Base-by-base conservation (phyloP, 2,113 vertebrate genomes). In the Heterotilapia buettikoferi region DNA sequence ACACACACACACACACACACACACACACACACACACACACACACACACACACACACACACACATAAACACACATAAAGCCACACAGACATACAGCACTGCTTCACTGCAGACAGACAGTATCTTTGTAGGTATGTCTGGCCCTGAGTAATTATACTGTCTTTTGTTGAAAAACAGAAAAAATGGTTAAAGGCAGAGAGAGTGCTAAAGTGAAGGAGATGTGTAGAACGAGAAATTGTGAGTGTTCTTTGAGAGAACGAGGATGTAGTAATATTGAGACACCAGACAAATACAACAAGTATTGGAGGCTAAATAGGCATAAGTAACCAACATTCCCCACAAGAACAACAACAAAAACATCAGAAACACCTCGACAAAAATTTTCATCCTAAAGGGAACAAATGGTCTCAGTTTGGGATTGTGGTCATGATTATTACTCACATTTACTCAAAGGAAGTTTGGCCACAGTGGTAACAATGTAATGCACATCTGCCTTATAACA, bases 61-160 rank as follows among this genome's bases (percentile, higher is more conserved):
- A 26, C 16, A 16, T 0, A 26, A 24, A 29, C 40, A 73, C 68
- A 45, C 9, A 45, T 16, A 43, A 43, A 71, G 36, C 2, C 66
- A 76, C 14, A 76, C 54, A 80, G 33, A 83, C 33, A 78, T 24
- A 71, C 53, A 24, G 45, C 82, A 89, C 68, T 36, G 29, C 83
- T 50, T 31, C 83, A 81, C 78, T 66, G 57, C 84, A 89, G 85
- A 86, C 57, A 90, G 71, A 85, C 71, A 12, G 71, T 76, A 45
- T 31, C 45, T 78, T 88, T 86, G 80, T 57, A 84, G 86, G 63
- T 86, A 38, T 85, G 85, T 85, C 85, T 85, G 61, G 61, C 54
- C 53, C 14, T 63, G 80, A 84, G 89, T 59, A 31, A 47, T 76
- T 88, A 63, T 43, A 45, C 9, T 26, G 18, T 33, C 4, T 63